Base-by-base conservation (phyloP, 2,113 vertebrate species). In the Phocoena phocoena region DNA sequence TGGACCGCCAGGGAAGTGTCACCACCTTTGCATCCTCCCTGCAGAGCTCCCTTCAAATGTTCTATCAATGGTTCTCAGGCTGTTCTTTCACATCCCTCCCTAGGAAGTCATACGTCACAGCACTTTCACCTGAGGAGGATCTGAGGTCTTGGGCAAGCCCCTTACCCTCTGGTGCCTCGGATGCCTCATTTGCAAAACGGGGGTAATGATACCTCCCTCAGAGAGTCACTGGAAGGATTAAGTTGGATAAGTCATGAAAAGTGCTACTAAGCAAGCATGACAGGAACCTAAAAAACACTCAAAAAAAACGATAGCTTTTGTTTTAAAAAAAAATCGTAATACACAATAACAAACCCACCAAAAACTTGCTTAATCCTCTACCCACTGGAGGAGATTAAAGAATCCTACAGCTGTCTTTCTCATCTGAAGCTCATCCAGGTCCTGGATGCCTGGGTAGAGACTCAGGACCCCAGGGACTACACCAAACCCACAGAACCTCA, bases 341-440 rank as follows among this genome's bases (percentile, higher is more conserved):
- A 71, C 80, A 38, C 60, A 90, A 65, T n/a, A 94, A 94, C 53
- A 90, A 97, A 94, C 86, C 93, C 93, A 96, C 97, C 96, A 96
- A 97, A 93, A 97, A 97, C 97, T 96, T 89, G 73, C 93, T 85
- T 98, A 97, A 97, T 97, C 96, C 89, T 80, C 82, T 73, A 38
- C 85, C 79, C 93, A 68, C 91, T 89, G 89, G 91, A 88, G 91
- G 85, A 93, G 96, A 97, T 98, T 97, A 98, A 85, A 90, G 81
- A 94, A 21, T 68, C 41, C 33, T 1, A 95, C 96, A 97, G 98
- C 95, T 97, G 96, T 89, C 93, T 50, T 60, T 60, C 85, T 76
- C 50, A 26, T 94, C 60, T 68, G 96, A 96, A 74, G 58, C 85
- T 96, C 84, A 8, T 80, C 88, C 96, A 96, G 89, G 88, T 76